A percentile compares a stretch with the other conserved stretches of the same genome.
Conservation (phyloP, 1,140 invertebrate genomes). For the Philotrypesis tridentata region DNA sequence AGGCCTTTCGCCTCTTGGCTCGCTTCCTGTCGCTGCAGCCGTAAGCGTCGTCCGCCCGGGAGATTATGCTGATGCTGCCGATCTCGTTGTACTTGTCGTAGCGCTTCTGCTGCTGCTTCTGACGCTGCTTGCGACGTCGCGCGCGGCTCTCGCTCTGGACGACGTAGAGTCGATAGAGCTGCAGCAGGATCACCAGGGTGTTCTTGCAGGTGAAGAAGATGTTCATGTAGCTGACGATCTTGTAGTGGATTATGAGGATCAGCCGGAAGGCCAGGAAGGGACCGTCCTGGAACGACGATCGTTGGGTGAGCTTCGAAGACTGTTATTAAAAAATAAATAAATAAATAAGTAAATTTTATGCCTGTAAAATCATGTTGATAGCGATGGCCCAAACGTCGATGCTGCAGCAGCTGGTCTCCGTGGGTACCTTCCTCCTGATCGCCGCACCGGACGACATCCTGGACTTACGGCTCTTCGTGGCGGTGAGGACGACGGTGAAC, state of each 20-base stretch:
- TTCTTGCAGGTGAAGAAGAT: slow-evolving; percentile 95
- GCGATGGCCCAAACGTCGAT: slow-evolving; percentile 90
- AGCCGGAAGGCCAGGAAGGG: slow-evolving; percentile 89
- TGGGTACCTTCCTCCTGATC: slow-evolving; percentile 59
- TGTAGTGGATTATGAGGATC: slow-evolving; percentile 88
- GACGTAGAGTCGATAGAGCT: slow-evolving; percentile 89
- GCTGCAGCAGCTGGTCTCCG: slow-evolving; percentile 80
- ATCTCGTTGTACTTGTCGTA: slow-evolving; percentile 62
- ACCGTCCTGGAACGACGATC: slow-evolving; percentile 77
- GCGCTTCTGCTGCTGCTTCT: slow-evolving; percentile 58
- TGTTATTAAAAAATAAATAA: too few species aligned
- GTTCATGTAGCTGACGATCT: slow-evolving; percentile 93
- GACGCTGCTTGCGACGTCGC: slow-evolving; percentile 60
- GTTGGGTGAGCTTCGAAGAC: background rate
- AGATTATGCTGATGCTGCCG: slow-evolving; percentile 77
- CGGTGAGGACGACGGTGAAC: slow-evolving; percentile 92
- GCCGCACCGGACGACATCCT: slow-evolving; percentile 76
- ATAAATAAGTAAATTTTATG: slow-evolving; percentile 26
- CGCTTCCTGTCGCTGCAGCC: slow-evolving; percentile 56
- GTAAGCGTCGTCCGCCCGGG: slow-evolving; percentile 62
- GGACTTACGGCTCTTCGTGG: slow-evolving; percentile 86
- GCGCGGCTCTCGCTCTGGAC: slow-evolving; percentile 77
- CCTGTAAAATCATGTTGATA: slow-evolving; percentile 83
- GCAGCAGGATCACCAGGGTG: slow-evolving; percentile 88
- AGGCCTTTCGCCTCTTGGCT: slow-evolving; percentile 45